These are phyloP conservation scores for Oreohelix idahoensis DNA, from an alignment of 1,140 invertebrate genomes.

Conservation along the genomic window DNA sequence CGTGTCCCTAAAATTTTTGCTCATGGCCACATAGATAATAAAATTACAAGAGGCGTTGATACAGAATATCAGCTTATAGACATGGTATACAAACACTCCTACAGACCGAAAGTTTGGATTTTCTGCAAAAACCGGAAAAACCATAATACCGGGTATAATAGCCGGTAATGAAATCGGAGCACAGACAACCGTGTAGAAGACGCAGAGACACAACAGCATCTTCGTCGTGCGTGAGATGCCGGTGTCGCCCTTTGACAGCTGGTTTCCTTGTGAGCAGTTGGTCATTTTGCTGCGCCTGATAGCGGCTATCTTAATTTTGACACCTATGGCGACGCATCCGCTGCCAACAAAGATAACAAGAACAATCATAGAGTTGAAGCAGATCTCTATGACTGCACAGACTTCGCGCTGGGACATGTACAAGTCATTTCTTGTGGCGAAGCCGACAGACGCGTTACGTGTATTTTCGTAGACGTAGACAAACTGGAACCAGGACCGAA, in stretches of 20 bases:
- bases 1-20: constrained; percentile 11
- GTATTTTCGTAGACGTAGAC: background rate
- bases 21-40: constrained; percentile 25
- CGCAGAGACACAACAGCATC: constrained; percentile 13
- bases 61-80: background rate
- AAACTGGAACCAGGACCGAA: constrained; percentile 20
- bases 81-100: constrained; percentile 11
- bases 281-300: constrained; percentile 1
- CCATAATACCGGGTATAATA: background rate
- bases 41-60: constrained; percentile 17
- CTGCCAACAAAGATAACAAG: background rate
- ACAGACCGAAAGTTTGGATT: constrained; percentile 1
- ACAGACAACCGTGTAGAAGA: constrained; percentile 1
- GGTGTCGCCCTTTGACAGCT: background rate
- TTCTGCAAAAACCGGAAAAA: background rate
- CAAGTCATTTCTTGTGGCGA: background rate
- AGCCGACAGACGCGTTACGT: background rate
- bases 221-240: constrained; percentile 16
- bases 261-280: background rate
- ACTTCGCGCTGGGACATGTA: background rate
- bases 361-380: background rate
- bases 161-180: background rate
- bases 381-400: background rate
- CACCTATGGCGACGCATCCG: constrained; percentile 7
- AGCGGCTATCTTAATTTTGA: constrained; percentile 6